phyloP scores from a whole-genome alignment of 2,888 invertebrate species.

The Microplitis deprimator region DNA sequence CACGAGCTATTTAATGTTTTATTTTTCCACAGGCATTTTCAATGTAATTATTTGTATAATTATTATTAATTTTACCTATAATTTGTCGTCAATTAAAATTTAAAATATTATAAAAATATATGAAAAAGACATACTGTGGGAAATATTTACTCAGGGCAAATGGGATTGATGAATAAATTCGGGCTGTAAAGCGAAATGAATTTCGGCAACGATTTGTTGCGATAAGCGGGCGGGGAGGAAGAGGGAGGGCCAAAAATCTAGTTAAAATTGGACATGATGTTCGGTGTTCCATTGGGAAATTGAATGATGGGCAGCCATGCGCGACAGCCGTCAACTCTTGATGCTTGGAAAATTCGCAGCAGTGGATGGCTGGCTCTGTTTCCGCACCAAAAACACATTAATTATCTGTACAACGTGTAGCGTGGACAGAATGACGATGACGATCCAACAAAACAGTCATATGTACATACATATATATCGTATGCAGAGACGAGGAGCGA shows the following conservation, averaged over 20 bases:
- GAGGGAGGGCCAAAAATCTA: conserved; percentile 55
- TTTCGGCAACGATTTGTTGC: conserved; percentile 42
- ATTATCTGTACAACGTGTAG: conserved; percentile 63
- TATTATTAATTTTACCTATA: too few relatives aligned
- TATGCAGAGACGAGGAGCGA: conserved; percentile 1
- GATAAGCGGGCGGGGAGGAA: background rate
- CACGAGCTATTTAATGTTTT: too few relatives aligned
- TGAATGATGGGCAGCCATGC: conserved; percentile 48
- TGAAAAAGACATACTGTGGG: conserved; percentile 6
- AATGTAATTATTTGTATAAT: too few relatives aligned
- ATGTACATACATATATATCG: too few relatives aligned
- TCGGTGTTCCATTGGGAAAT: conserved; percentile 49
- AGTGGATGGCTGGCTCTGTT: background rate
- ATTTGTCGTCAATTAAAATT: too few relatives aligned
- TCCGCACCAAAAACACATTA: conserved; percentile 62
- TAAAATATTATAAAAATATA: conserved; percentile 14
- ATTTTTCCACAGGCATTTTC: too few relatives aligned
- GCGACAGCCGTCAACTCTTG: conserved; percentile 31
- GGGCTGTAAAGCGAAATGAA: conserved; percentile 49
- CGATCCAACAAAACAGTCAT: background rate
- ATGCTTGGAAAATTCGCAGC: background rate
- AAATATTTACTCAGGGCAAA: background rate
- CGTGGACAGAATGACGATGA: conserved; percentile 22
- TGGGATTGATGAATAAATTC: conserved; percentile 32
- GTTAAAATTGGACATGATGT: conserved; percentile 55